Percentiles rank a stretch among this genome's conserved stretches.
Conservation (phyloP, 2,113 vertebrate species). For the Electrona antarctica region DNA sequence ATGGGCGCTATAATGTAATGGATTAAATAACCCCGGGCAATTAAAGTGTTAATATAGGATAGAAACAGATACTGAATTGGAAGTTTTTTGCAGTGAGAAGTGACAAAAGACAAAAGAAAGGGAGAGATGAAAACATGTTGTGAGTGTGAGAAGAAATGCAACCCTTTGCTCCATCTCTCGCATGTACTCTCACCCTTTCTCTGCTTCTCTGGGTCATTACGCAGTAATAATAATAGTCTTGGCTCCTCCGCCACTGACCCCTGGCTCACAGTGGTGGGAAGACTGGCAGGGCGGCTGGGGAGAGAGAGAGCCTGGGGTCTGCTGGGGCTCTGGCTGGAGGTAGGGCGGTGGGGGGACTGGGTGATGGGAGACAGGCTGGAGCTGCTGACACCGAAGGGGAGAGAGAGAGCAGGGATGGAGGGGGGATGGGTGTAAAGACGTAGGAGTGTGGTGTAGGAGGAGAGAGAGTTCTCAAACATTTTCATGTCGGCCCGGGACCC, state of each 20-base stretch:
- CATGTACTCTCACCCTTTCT: constrained; percentile 5
- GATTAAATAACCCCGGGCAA: no score
- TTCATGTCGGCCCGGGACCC: no score
- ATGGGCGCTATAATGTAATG: no score
- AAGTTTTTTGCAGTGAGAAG: no score
- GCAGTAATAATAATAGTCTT: constrained; percentile 68
- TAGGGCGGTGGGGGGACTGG: background rate
- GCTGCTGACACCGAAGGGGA: no score
- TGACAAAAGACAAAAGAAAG: background rate
- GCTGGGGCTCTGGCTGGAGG: background rate
- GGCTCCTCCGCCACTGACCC: constrained; percentile 57
- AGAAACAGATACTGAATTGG: no score
- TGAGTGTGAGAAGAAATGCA: constrained; percentile 35
- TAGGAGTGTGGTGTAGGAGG: background rate
- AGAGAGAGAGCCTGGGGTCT: constrained; percentile 17
- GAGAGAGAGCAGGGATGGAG: background rate
- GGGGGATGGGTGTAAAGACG: background rate
- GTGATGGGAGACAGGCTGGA: background rate
- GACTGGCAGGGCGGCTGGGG: constrained; percentile 46
- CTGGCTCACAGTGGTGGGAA: constrained; percentile 58
- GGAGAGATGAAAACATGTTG: background rate
- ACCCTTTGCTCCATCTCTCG: constrained; percentile 41
- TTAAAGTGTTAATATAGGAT: no score
- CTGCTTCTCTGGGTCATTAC: constrained; percentile 60
- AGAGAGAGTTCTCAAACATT: background rate